Evolutionary conservation across 2,113 vertebrate genomes (phyloP).

Genomic region (Corvus cornix): DNA sequence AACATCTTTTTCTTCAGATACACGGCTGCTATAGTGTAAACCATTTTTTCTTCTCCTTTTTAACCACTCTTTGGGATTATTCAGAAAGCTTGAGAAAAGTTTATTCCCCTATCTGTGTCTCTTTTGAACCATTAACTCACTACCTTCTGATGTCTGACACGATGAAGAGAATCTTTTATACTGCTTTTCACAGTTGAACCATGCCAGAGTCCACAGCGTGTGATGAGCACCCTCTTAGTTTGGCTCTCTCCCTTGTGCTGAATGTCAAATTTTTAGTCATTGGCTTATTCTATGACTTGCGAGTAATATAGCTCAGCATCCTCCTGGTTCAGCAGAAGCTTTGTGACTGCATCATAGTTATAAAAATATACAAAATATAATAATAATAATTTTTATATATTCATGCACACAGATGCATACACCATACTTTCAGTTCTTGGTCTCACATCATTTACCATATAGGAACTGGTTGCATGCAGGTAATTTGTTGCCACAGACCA

Average conservation of each 20-base stretch:
- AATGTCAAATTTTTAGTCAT: neutral
- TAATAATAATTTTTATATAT: neutral
- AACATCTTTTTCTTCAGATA: neutral
- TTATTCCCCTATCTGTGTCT: neutral
- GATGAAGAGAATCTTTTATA: neutral
- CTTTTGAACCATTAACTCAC: neutral
- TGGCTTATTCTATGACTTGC: neutral
- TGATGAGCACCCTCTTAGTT: neutral
- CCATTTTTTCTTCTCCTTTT: neutral
- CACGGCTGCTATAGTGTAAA: neutral
- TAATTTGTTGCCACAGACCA: neutral
- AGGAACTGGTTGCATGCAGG: neutral
- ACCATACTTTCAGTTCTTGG: neutral
- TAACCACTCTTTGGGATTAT: neutral
- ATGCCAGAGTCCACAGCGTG: neutral
- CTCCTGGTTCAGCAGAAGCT: neutral
- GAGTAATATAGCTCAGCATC: neutral
- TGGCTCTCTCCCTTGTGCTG: neutral
- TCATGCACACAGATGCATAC: neutral
- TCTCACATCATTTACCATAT: neutral
- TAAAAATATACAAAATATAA: neutral
- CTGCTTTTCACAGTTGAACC: neutral
- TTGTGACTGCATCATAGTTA: neutral
- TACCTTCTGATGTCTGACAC: neutral
- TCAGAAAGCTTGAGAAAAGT: neutral